These are phyloP conservation scores for Gymnothorax javanicus DNA, from an alignment of 2,797 vertebrate species.

Conservation along the genomic window DNA sequence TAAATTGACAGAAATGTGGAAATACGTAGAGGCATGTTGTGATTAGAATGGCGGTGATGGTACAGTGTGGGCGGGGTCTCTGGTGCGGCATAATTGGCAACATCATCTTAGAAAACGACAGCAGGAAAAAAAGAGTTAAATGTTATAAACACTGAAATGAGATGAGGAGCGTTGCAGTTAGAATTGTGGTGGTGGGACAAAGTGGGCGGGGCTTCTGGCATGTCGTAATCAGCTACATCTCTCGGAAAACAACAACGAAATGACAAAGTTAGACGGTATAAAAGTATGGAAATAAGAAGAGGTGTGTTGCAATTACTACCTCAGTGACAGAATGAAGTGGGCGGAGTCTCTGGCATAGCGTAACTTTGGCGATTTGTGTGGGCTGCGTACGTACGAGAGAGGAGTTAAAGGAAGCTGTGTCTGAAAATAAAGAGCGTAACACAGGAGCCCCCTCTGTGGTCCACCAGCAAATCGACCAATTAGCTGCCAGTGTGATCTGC, in stretches of 20 bases:
- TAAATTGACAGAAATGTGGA: no score
- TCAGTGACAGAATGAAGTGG: conserved; percentile 41
- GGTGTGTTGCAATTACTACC: conserved; percentile 49
- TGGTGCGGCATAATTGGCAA: no score
- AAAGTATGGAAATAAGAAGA: conserved; percentile 32
- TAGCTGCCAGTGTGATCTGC: conserved; percentile 79
- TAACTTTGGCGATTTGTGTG: not conserved
- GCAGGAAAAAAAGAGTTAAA: no score
- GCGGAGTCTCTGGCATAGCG: conserved; percentile 44
- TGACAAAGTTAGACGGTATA: not conserved
- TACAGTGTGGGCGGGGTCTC: no score
- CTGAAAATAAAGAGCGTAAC: conserved; percentile 70
- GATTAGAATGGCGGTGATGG: no score
- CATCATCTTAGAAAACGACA: no score
- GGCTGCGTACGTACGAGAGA: not conserved
- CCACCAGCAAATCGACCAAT: conserved; percentile 78
- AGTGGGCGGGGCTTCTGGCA: no score
- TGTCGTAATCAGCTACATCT: not conserved
- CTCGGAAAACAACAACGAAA: not conserved
- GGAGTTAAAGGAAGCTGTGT: conserved; percentile 64
- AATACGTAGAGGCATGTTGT: no score
- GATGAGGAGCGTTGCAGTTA: no score
- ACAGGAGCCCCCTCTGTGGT: conserved; percentile 66
- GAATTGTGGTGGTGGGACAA: no score
- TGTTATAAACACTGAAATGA: no score